Evolutionary conservation across 2,113 vertebrate species (phyloP).

Genomic region (Sprattus sprattus): DNA sequence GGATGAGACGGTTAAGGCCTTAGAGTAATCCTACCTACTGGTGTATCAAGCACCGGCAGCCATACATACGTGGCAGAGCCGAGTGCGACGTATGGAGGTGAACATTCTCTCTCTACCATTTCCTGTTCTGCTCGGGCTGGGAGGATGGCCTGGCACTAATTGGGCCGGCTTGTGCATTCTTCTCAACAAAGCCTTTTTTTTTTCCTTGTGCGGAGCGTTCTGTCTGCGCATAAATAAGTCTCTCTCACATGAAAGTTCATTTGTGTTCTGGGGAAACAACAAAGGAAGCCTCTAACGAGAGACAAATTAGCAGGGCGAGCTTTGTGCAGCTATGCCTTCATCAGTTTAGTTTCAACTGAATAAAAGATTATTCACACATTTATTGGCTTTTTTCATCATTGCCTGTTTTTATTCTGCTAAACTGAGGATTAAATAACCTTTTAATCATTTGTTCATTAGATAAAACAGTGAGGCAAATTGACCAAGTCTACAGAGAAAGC

Average conservation of each 20-base stretch:
- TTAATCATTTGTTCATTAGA: conserved; percentile 51
- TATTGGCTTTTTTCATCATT: conserved; percentile 41
- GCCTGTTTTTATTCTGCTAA: conserved; percentile 50
- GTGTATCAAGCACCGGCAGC: conserved; percentile 22
- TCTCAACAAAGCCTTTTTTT: conserved; percentile 65
- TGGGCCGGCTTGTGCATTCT: conserved; percentile 62
- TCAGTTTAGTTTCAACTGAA: conserved; percentile 68
- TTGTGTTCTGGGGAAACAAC: conserved; percentile 64
- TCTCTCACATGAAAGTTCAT: conserved; percentile 70
- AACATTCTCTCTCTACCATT: not conserved
- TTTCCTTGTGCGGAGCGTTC: conserved; percentile 15
- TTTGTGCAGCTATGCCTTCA: conserved; percentile 65
- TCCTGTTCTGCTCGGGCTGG: conserved; percentile 39
- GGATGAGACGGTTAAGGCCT: conserved; percentile 64
- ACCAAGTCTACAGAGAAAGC: conserved; percentile 51
- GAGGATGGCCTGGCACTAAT: conserved; percentile 64
- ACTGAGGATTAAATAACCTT: conserved; percentile 55
- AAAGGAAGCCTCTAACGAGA: conserved; percentile 65
- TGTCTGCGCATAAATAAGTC: conserved; percentile 65
- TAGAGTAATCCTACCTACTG: conserved; percentile 20
- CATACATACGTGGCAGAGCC: not conserved
- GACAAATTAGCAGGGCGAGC: conserved; percentile 69
- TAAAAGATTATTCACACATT: conserved; percentile 68
- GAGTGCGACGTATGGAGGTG: not conserved
- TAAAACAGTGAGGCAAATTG: conserved; percentile 47